A percentile compares a stretch with the other conserved stretches of the same genome.
Conservation (phyloP, 2,797 vertebrate genomes). For the Amphiprion clarkii region DNA sequence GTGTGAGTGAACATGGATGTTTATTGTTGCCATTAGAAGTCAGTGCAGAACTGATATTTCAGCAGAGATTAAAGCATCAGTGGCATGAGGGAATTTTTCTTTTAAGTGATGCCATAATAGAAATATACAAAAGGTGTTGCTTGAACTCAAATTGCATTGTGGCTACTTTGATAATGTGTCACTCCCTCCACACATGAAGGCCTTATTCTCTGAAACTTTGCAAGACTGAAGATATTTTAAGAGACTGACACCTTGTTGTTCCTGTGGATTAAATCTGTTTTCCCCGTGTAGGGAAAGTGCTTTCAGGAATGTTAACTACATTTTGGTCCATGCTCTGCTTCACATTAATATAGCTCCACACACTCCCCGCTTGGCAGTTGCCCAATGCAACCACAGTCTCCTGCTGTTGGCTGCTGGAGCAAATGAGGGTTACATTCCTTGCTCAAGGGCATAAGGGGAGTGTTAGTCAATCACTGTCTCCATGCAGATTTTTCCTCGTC, state of each 20-base stretch:
- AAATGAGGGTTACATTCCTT: slow-evolving; percentile 43
- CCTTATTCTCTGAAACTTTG: not conserved
- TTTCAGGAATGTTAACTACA: slow-evolving; percentile 28
- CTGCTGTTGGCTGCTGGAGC: slow-evolving; percentile 46
- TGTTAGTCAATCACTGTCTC: slow-evolving; percentile 33
- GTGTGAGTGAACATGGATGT: not conserved
- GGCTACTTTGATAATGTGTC: not conserved
- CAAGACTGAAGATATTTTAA: not conserved
- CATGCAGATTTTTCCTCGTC: slow-evolving; percentile 17
- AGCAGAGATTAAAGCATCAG: slow-evolving; percentile 16
- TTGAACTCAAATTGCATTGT: not conserved
- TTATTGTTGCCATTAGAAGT: slow-evolving; percentile 15
- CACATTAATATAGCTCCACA: slow-evolving; percentile 36
- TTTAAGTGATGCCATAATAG: not conserved
- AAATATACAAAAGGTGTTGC: slow-evolving; percentile 27
- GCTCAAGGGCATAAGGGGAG: slow-evolving; percentile 39
- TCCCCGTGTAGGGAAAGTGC: not conserved
- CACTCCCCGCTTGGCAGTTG: slow-evolving; percentile 54
- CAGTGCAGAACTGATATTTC: slow-evolving; percentile 11
- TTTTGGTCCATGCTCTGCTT: slow-evolving; percentile 43
- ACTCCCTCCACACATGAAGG: not conserved
- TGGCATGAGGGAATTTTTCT: slow-evolving; percentile 4
- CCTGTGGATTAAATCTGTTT: slow-evolving; percentile 17
- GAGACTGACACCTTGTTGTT: not conserved
- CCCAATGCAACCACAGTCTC: slow-evolving; percentile 49